Evolutionary conservation across 37 sponge, comb jelly and placozoan genomes (phyloP).

Genomic region (Haliclona indistincta): DNA sequence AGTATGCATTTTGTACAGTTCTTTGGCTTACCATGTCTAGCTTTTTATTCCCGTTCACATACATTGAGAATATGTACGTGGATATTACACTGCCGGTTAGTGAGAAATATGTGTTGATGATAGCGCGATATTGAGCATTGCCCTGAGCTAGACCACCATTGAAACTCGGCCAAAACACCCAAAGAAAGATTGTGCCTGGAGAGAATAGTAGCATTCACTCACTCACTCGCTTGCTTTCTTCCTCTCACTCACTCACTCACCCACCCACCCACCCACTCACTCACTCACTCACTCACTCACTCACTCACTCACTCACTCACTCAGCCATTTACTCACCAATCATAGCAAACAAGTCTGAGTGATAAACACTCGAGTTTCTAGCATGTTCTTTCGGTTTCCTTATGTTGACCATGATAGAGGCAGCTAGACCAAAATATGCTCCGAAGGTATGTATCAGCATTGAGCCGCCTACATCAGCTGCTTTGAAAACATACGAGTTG

Average conservation of each 20-base stretch:
- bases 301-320: not conserved
- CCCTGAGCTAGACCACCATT: constrained; percentile 76
- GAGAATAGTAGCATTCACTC: not conserved
- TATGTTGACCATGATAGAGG: constrained; percentile 63
- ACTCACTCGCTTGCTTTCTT: not conserved
- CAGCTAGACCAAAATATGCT: constrained; percentile 93
- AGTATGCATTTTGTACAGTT: too few species aligned
- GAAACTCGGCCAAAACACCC: constrained; percentile 98
- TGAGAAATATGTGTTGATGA: constrained; percentile 94
- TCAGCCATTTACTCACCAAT: constrained; percentile 65
- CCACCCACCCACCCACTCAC: not conserved
- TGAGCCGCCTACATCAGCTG: constrained; percentile 93
- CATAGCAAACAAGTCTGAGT: constrained; percentile 92
- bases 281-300: not conserved
- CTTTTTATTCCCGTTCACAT: constrained; percentile 56
- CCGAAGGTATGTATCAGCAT: constrained; percentile 94
- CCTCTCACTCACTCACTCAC: not conserved
- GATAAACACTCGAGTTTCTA: constrained; percentile 61
- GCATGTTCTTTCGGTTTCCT: constrained; percentile 61
- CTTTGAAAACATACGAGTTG: constrained; percentile 59
- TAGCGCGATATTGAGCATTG: constrained; percentile 74
- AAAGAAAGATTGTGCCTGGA: constrained; percentile 85
- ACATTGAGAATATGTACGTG: constrained; percentile 74
- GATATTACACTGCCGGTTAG: constrained; percentile 77
- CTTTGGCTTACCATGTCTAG: constrained; percentile 79